Base-by-base conservation (phyloP, 2,113 vertebrate genomes). In the Rhinolophus ferrumequinum region DNA sequence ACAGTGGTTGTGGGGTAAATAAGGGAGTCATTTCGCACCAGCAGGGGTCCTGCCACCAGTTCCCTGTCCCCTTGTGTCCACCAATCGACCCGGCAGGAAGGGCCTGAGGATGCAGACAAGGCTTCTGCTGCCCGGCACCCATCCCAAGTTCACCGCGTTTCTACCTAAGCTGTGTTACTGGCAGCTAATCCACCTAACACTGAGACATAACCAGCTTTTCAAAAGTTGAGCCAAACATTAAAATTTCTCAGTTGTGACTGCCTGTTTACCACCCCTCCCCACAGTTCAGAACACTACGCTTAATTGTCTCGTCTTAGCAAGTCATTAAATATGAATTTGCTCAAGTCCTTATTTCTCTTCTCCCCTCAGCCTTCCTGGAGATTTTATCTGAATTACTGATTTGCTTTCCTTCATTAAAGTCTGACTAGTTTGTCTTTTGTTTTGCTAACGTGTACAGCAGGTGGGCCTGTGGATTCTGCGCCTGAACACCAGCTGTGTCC, bases 301-400 rank as follows among this genome's bases (percentile, higher is more conserved):
- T 94, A 97, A 96, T 93, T 96, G 90, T 35, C 85, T 92, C 89
- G 47, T 89, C 64, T 82, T 92, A 89, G 15, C 56, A 96, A 88
- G 19, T 93, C 12, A 94, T 92, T 95, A 97, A 95, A 76, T 83
- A 93, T 38, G 73, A 4, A 83, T 97, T 93, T 98, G 79, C 54
- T 95, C 44, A 95, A 94, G 76, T 92, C 10, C 8, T 22, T 19
- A 75, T 90, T 92, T 91, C 24, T 6, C 69, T 93, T 84, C 16
- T 35, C 2, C 24, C 24, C 19, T 4, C 64, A 90, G 44, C n/a
- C 21, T 62, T 19, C 35, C 19, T 60, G 60, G 80, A 88, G 47
- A 47, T 93, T 87, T 95, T 60, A 79, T 94, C 70, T 26, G 86
- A 97, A 94, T 95, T 76, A 94, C 50, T 85, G 22, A 86, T 72